Base-by-base conservation (phyloP, 2,888 invertebrate species). In the Plusia festucae region DNA sequence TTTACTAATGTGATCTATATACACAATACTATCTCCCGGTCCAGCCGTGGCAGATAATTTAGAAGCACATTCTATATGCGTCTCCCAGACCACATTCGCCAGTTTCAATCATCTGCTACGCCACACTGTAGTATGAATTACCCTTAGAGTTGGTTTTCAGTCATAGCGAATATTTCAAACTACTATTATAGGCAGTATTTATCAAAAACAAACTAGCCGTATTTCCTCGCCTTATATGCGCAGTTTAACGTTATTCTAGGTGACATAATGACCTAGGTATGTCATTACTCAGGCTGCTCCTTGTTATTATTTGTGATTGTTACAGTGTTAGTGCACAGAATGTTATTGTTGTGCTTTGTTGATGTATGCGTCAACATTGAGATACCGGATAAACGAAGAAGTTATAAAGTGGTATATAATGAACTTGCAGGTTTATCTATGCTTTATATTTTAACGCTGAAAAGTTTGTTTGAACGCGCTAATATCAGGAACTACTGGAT, bases 271-370 rank as follows among this genome's bases (percentile, higher is more conserved):
- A 5, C n/a, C 6, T 0, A n/a, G 1, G n/a, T 7, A 40, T 20
- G 46, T 40, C n/a, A 40, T 46, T 46, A 46, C 46, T 3, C 46
- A 18, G 46, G 8, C 18, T 40, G 4, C 15, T 18, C 20, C 2
- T 55, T 22, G 30, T 52, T 56, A 67, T 67, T 72, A 72, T 62
- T 59, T 44, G 46, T 55, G 44, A 59, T 59, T 54, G 55, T 46
- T n/a, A n/a, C n/a, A n/a, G n/a, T n/a, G n/a, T n/a, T n/a, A 20
- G 16, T 16, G n/a, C 15, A 52, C 18, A 44, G n/a, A 56, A 34
- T 53, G 20, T 9, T 34, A 18, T 59, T 53, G 46, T 69, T 15
- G 15, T 18, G 3, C 9, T 46, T 18, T 57, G 30, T 49, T 49
- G 49, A 65, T 24, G 46, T 54, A 30, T 30, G 32, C 11, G 15